Evolutionary conservation across 2,113 vertebrate species (phyloP).

Genomic region (Megaleporinus macrocephalus): DNA sequence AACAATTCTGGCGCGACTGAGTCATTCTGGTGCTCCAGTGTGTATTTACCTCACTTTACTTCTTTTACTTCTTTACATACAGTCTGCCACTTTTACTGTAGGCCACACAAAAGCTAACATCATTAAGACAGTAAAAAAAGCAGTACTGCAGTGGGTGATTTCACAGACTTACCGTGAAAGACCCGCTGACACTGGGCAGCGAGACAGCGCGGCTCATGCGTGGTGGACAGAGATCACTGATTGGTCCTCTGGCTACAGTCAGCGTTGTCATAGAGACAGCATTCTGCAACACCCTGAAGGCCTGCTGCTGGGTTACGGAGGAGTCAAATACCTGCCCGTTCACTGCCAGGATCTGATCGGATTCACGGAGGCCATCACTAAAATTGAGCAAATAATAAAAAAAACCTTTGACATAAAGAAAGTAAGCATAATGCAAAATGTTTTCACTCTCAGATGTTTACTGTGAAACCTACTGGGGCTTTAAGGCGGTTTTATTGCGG

Average conservation of each 20-base stretch:
- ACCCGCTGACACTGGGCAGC: constrained; percentile 12
- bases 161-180: constrained; percentile 11
- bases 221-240: constrained; percentile 75
- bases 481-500: neutral
- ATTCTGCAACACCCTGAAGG: constrained; percentile 81
- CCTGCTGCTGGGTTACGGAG: constrained; percentile 84
- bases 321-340: constrained; percentile 81
- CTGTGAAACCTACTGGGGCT: neutral
- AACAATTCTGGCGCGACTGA: no score
- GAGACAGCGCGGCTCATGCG: constrained; percentile 77
- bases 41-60: no score
- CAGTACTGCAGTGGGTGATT: neutral
- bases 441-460: neutral
- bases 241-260: constrained; percentile 79
- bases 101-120: no score
- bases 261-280: constrained; percentile 80
- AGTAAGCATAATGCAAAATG: neutral
- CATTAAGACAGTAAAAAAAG: neutral
- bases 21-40: no score
- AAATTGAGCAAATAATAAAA: neutral
- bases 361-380: constrained; percentile 84
- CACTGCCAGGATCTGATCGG: constrained; percentile 86
- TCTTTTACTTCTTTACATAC: no score
- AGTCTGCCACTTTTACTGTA: no score
- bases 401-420: neutral